Evolutionary conservation across 2,888 invertebrate species (phyloP), one percentile per base, ranked within the genome.

Genomic region (Drosophila histrio): DNA sequence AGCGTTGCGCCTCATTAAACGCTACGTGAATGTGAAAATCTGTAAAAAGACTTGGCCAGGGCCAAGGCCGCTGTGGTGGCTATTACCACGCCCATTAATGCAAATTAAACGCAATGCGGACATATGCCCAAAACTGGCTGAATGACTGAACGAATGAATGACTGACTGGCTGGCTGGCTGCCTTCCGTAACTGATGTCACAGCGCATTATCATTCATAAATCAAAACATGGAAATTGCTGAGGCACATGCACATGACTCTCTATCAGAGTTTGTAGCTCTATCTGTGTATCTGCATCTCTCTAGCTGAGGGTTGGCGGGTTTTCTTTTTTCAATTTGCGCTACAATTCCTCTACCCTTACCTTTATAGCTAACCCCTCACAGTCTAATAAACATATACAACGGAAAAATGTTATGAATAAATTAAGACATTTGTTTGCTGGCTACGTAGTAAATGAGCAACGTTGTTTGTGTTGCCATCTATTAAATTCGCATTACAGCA

Each of bases 171-270:
- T 49, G 53, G 34, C 50, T 53, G 34, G 26, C 36, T 28, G 11
- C 24, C 24, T 6, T 11, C 22, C 30, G 46, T 32, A 24, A 30
- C 50, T 71, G 61, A 79, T 89, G 91, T 90, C 91, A 89, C 77
- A 84, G 80, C 88, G 74, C 81, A 90, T 90, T 91, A 90, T 88
- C 87, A 84, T 89, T 89, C 90, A 90, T 90, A 90, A 90, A 91
- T 91, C 90, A 90, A 79, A 87, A 85, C 82, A 88, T 80, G 83
- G 62, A 89, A 91, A 90, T 89, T 89, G 89, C 83, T 88, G 75
- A 78, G 62, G 58, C 68, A 58, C 64, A 54, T 57, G 28, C 38
- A 39, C 38, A 21, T 43, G 60, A 50, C 19, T 58, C 54, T 63
- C 54, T 38, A 53, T 34, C 30, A 22, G 41, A 15, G 47, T 17